phyloP scores from a whole-genome alignment of 2,113 vertebrate genomes.

The Cricetomys ansorgei region DNA sequence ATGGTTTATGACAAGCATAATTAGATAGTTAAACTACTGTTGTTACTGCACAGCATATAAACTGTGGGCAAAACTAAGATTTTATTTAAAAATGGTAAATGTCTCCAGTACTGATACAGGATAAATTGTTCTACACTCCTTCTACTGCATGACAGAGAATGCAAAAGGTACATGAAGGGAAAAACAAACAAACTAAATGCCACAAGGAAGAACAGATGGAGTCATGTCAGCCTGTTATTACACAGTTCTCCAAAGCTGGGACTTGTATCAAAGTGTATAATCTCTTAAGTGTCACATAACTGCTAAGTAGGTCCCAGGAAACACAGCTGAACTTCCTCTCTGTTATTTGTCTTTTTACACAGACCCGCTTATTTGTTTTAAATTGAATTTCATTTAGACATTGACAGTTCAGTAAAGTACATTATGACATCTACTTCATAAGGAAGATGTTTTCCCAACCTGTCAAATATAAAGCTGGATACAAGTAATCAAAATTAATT shows the following conservation, averaged over 20 bases:
- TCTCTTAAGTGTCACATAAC: neutral
- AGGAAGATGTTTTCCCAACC: neutral
- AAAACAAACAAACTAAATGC: neutral
- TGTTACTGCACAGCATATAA: neutral
- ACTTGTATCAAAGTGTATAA: neutral
- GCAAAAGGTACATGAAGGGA: neutral
- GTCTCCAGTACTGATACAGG: neutral
- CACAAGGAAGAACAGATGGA: neutral
- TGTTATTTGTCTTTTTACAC: conserved; percentile 5
- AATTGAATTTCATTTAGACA: conserved; percentile 29
- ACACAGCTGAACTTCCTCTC: neutral
- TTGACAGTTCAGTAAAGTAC: neutral
- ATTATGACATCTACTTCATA: neutral
- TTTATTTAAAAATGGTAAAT: conserved; percentile 1
- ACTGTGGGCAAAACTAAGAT: conserved; percentile 2
- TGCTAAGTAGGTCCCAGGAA: neutral
- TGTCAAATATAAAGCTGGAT: neutral
- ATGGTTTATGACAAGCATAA: neutral
- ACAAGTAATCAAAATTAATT: neutral
- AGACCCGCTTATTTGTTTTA: neutral
- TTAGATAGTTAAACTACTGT: neutral
- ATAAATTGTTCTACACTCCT: neutral
- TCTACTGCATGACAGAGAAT: neutral
- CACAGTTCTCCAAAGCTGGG: neutral
- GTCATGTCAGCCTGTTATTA: too few species aligned